Percentiles rank a stretch among this genome's conserved stretches.
Evolutionary conservation across 2,113 vertebrate species (phyloP).

Genomic region (Xenopus borealis): DNA sequence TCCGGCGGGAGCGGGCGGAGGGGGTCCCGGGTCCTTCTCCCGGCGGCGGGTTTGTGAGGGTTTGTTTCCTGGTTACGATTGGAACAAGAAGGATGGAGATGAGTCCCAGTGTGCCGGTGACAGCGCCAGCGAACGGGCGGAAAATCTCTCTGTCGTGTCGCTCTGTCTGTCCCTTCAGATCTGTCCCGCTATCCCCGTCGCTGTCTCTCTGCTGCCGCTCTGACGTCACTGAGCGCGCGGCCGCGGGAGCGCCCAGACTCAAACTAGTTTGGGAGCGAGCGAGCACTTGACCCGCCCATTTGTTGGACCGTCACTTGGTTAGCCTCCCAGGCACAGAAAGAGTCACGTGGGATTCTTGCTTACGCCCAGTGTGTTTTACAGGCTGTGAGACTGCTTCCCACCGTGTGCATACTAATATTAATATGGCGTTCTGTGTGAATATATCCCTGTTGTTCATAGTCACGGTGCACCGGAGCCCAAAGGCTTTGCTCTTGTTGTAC

Average conservation of each 20-base stretch:
- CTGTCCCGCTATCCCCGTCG: conserved; percentile 30
- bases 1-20: conserved; percentile 31
- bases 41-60: neutral
- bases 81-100: neutral
- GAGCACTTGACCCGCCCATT: neutral
- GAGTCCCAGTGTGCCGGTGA: conserved; percentile 1
- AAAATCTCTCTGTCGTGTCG: conserved; percentile 36
- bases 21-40: conserved; percentile 20
- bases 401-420: too few species aligned
- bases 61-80: neutral
- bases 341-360: neutral
- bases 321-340: too few species aligned
- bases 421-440: too few species aligned
- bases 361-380: neutral
- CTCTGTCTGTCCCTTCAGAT: conserved; percentile 22
- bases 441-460: too few species aligned
- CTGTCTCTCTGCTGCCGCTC: conserved; percentile 53
- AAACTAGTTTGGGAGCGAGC: neutral
- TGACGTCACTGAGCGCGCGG: conserved; percentile 48
- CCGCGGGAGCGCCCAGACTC: conserved; percentile 37
- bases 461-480: too few species aligned
- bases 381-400: too few species aligned
- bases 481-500: too few species aligned
- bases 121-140: neutral
- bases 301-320: conserved; percentile 11